phyloP scores from a whole-genome alignment of 2,888 invertebrate genomes.

The Micropterix aruncella region DNA sequence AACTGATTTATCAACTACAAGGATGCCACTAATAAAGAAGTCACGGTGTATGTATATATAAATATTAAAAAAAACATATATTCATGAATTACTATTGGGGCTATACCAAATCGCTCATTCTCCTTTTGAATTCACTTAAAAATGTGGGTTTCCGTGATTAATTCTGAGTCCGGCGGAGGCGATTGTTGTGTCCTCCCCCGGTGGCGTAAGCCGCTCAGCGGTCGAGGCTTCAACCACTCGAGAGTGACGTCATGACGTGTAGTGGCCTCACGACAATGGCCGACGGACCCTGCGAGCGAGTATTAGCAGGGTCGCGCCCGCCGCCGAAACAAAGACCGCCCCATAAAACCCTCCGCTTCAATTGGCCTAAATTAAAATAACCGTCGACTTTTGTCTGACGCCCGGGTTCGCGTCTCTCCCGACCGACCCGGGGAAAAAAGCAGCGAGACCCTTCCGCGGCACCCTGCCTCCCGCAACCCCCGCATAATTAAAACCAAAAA shows the following conservation, averaged over 20 bases:
- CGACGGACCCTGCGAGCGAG: neutral
- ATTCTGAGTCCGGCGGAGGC: too few relatives aligned
- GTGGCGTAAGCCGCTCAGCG: neutral
- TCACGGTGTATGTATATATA: too few relatives aligned
- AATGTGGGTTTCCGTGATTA: too few relatives aligned
- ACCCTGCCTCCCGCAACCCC: too few relatives aligned
- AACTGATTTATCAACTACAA: too few relatives aligned
- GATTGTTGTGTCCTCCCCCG: too few relatives aligned
- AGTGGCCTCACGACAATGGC: neutral
- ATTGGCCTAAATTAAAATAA: neutral
- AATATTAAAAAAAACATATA: too few relatives aligned
- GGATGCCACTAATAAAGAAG: too few relatives aligned
- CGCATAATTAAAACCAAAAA: neutral
- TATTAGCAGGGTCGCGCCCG: neutral
- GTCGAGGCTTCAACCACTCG: neutral
- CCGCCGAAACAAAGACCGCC: neutral
- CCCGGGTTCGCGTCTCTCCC: neutral
- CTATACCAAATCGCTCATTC: too few relatives aligned
- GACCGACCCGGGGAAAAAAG: neutral
- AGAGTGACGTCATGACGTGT: neutral
- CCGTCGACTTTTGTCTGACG: neutral
- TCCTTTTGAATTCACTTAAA: too few relatives aligned
- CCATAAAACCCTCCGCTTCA: neutral
- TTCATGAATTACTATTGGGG: too few relatives aligned
- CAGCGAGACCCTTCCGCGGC: neutral